A percentile compares a stretch with the other conserved stretches of the same genome.
These are phyloP conservation scores for Andricus grossulariae DNA, from an alignment of 1,140 invertebrate genomes.

Conservation along the genomic window DNA sequence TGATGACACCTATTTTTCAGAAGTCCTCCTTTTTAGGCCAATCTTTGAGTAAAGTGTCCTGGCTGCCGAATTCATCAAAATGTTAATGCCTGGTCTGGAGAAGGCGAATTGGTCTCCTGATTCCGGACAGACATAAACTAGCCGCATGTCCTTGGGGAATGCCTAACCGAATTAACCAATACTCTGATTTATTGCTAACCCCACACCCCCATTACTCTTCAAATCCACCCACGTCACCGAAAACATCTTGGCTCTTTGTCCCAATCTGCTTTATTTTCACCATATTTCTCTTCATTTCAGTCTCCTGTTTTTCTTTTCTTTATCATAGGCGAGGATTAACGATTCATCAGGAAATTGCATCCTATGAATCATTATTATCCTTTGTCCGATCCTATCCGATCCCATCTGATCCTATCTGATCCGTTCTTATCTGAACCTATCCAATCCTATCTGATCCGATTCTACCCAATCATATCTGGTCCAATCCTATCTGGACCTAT, in stretches of 20 bases:
- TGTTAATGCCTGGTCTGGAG: conserved; percentile 45
- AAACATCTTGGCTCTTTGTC: conserved; percentile 22
- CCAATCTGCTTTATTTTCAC: conserved; percentile 1
- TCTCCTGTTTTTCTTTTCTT: neutral
- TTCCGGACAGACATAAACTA: conserved; percentile 30
- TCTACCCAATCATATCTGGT: too few species aligned
- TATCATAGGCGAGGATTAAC: neutral
- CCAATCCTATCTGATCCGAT: too few species aligned
- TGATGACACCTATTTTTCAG: conserved; percentile 1
- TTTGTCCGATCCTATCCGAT: too few species aligned
- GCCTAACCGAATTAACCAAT: conserved; percentile 51
- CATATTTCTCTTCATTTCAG: neutral
- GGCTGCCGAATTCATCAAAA: conserved; percentile 50
- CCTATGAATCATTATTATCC: too few species aligned
- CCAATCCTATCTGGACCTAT: too few species aligned
- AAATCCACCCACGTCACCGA: conserved; percentile 8
- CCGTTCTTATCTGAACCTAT: too few species aligned
- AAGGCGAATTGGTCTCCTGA: conserved; percentile 39
- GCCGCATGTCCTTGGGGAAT: conserved; percentile 39
- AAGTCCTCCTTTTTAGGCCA: neutral
- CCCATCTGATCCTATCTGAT: too few species aligned
- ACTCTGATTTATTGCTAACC: conserved; percentile 48
- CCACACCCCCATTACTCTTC: conserved; percentile 14
- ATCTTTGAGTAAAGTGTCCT: neutral
- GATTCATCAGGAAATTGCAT: neutral